Conservation (phyloP, 2,113 vertebrate species). For the Nannospalax galili region DNA sequence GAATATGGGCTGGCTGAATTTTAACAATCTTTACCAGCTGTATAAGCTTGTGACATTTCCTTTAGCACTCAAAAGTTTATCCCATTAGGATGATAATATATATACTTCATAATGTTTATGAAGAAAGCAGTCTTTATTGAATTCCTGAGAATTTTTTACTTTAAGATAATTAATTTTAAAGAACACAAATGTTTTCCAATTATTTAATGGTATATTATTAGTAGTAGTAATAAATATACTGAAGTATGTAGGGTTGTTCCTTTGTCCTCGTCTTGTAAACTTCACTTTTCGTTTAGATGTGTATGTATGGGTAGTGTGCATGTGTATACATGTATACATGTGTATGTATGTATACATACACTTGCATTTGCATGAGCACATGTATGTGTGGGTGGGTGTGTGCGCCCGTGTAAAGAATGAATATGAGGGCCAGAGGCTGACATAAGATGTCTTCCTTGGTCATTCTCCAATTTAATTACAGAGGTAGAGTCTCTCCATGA, state of each 20-base stretch:
- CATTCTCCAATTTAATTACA: background rate
- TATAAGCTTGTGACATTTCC: constrained; percentile 42
- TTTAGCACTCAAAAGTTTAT: constrained; percentile 30
- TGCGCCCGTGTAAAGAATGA: no score
- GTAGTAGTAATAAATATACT: background rate
- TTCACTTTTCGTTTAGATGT: no score
- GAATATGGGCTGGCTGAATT: constrained; percentile 5
- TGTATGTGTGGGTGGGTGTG: no score
- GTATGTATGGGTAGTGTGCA: background rate
- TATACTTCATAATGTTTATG: background rate
- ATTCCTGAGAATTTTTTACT: background rate
- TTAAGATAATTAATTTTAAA: background rate
- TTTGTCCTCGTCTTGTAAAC: background rate
- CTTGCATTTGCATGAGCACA: background rate
- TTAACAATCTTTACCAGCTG: background rate
- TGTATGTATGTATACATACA: background rate
- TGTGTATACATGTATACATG: no score
- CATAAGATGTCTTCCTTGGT: background rate
- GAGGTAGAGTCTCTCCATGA: no score
- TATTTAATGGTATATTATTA: background rate
- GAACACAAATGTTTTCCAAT: background rate
- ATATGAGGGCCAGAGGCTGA: background rate
- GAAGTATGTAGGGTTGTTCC: background rate
- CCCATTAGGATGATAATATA: background rate
- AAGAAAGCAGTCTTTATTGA: background rate